These are phyloP conservation scores for Cheiracanthium punctorium DNA, from an alignment of 2,888 invertebrate genomes.

Conservation along the genomic window DNA sequence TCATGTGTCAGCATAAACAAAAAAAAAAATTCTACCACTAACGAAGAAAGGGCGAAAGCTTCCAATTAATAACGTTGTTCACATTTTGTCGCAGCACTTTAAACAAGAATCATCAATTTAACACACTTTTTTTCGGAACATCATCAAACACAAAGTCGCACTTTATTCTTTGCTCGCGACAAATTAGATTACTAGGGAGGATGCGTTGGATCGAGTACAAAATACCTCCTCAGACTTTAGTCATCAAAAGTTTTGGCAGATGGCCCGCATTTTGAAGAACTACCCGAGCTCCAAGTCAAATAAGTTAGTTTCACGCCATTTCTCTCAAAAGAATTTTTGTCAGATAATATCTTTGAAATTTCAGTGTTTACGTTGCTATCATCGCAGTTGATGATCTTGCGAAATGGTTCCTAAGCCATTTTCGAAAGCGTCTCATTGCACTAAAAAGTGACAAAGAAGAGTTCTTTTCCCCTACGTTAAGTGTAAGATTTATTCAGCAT, in stretches of 20 bases:
- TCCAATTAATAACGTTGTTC: not conserved
- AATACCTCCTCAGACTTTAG: not conserved
- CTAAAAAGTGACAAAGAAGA: no score
- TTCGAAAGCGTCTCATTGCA: no score
- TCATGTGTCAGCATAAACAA: no score
- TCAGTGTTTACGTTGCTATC: not conserved
- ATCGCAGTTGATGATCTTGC: not conserved
- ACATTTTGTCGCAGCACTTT: not conserved
- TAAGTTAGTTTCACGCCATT: slow-evolving; percentile 3
- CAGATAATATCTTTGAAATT: not conserved
- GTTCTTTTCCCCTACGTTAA: no score
- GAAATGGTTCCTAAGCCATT: not conserved
- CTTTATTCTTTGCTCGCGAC: not conserved
- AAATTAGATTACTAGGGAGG: slow-evolving; percentile 10
- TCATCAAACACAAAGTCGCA: not conserved
- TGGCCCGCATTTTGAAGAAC: not conserved
- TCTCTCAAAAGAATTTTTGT: not conserved
- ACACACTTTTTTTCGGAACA: not conserved
- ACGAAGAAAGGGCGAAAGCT: not conserved
- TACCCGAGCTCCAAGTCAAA: not conserved
- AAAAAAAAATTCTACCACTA: no score
- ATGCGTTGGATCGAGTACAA: not conserved
- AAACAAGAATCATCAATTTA: slow-evolving; percentile 2
- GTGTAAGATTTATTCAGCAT: no score
- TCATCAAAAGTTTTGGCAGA: slow-evolving; percentile 13